Percentiles rank a stretch among this genome's conserved stretches.
Evolutionary conservation across 2,888 invertebrate genomes (phyloP).

Genomic region (Acanthosepion esculentum): DNA sequence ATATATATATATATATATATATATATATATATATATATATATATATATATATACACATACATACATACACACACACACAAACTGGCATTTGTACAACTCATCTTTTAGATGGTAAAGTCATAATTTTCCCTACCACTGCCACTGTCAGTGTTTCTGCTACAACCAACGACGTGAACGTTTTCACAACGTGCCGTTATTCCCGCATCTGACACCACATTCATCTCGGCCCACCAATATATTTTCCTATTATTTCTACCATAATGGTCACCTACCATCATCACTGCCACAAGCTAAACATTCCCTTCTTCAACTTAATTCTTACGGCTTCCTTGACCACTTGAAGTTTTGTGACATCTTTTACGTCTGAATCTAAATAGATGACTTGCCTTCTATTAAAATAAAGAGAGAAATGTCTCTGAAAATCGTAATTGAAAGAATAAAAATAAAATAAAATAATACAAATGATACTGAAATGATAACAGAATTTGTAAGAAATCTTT

Average conservation of each 20-base stretch:
- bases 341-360: neutral
- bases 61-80: no score
- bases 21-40: no score
- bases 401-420: no score
- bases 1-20: no score
- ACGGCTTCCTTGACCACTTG: neutral
- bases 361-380: neutral
- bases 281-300: neutral
- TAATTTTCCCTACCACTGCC: no score
- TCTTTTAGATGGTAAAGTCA: no score
- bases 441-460: neutral
- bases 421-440: neutral
- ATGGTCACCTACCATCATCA: neutral
- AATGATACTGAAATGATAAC: neutral
- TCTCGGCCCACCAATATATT: neutral
- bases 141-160: no score
- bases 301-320: neutral
- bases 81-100: no score
- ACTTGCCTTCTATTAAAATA: neutral
- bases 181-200: neutral
- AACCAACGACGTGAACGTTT: neutral
- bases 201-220: neutral
- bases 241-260: neutral
- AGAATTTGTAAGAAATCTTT: neutral
- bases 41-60: no score